phyloP scores from a whole-genome alignment of 2,888 invertebrate genomes.

The Caenorhabditis uteleia region DNA sequence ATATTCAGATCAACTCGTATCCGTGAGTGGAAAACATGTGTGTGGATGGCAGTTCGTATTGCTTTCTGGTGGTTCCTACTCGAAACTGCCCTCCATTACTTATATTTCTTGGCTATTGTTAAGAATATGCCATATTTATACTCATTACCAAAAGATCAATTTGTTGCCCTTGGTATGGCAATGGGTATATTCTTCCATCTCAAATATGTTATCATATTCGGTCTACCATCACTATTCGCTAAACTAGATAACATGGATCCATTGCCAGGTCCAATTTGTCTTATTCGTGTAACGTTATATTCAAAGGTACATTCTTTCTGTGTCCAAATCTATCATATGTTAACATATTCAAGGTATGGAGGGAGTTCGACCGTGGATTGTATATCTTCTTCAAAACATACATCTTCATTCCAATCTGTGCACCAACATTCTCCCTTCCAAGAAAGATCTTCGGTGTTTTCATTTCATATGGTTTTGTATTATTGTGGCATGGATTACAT shows the following conservation, averaged over 20 bases:
- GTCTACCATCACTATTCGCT: slow-evolving; percentile 70
- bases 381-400: slow-evolving; percentile 72
- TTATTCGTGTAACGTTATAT: slow-evolving; percentile 71
- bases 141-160: slow-evolving; percentile 63
- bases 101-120: slow-evolving; percentile 71
- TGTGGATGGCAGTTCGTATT: slow-evolving; percentile 61
- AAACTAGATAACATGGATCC: slow-evolving; percentile 71
- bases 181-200: slow-evolving; percentile 72
- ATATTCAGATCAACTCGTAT: slow-evolving; percentile 19
- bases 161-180: slow-evolving; percentile 67
- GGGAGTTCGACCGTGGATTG: slow-evolving; percentile 72
- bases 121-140: slow-evolving; percentile 40
- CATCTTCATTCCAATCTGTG: slow-evolving; percentile 72
- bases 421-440: slow-evolving; percentile 69
- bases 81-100: slow-evolving; percentile 68
- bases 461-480: slow-evolving; percentile 71
- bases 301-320: slow-evolving; percentile 66
- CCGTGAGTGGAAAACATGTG: slow-evolving; percentile 48
- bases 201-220: slow-evolving; percentile 73
- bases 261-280: slow-evolving; percentile 71
- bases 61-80: slow-evolving; percentile 70
- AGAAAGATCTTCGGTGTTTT: slow-evolving; percentile 70
- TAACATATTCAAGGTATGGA: slow-evolving; percentile 70
- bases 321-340: no score
- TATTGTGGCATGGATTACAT: slow-evolving; percentile 72